Evolutionary conservation across 2,888 invertebrate species (phyloP).

Genomic region (Mesodorylaimus sp.): DNA sequence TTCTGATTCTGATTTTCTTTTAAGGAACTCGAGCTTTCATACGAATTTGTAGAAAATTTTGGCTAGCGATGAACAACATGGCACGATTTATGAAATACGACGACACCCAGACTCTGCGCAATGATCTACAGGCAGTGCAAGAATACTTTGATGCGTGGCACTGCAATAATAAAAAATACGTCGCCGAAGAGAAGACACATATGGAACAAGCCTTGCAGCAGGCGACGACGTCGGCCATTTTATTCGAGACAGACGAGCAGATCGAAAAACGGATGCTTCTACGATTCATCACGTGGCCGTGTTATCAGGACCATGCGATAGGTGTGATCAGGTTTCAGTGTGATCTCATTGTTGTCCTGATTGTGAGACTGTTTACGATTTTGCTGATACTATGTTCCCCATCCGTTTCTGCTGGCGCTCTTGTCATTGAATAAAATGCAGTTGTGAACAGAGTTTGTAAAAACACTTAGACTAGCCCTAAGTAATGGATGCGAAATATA

Average conservation of each 20-base stretch:
- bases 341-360: slow-evolving; percentile 31
- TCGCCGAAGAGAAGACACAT: background rate
- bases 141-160: background rate
- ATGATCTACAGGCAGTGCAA: background rate
- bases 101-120: background rate
- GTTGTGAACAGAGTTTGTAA: slow-evolving; percentile 40
- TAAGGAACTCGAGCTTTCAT: background rate
- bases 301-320: background rate
- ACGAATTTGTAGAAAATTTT: background rate
- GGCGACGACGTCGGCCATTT: background rate
- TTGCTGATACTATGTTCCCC: slow-evolving; percentile 36
- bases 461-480: too few relatives aligned
- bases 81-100: background rate
- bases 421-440: slow-evolving; percentile 36
- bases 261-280: background rate
- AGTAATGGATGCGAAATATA: too few relatives aligned
- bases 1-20: background rate
- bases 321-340: slow-evolving; percentile 21
- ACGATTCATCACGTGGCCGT: background rate
- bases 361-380: slow-evolving; percentile 33
- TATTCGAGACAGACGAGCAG: background rate
- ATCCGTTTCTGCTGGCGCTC: slow-evolving; percentile 20
- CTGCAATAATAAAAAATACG: background rate
- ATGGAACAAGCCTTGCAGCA: background rate
- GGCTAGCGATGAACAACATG: background rate